Conservation (phyloP, 1,140 invertebrate genomes). For the Caenorhabditis latens region DNA sequence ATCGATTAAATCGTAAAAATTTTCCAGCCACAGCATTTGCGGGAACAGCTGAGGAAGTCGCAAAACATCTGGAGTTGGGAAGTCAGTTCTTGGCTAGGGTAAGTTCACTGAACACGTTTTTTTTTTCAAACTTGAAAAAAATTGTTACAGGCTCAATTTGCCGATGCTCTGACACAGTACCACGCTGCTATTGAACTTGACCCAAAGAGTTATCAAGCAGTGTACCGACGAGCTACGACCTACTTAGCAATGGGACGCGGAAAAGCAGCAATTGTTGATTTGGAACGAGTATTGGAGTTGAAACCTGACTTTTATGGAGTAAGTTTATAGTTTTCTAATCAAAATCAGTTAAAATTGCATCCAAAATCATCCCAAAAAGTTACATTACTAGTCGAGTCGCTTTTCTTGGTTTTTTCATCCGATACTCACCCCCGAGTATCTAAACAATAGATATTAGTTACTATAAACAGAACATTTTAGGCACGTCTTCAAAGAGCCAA, state of each 20-base stretch:
- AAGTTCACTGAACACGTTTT: not conserved
- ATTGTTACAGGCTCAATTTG: conserved; percentile 84
- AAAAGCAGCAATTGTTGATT: conserved; percentile 92
- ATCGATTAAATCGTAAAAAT: not conserved
- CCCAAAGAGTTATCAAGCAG: conserved; percentile 93
- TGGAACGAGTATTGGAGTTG: conserved; percentile 90
- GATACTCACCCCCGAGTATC: not conserved
- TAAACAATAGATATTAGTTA: not conserved
- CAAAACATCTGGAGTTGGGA: conserved; percentile 92
- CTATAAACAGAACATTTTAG: conserved; percentile 73
- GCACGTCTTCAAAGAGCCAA: conserved; percentile 88
- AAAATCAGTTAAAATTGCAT: too few species aligned
- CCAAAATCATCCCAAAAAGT: too few species aligned
- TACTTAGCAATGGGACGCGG: conserved; percentile 95
- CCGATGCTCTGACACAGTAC: conserved; percentile 96
- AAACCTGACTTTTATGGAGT: conserved; percentile 92
- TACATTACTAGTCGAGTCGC: not conserved
- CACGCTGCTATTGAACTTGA: conserved; percentile 97
- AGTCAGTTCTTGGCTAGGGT: conserved; percentile 87
- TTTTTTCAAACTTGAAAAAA: not conserved
- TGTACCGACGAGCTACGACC: conserved; percentile 87
- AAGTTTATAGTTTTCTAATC: conserved; percentile 69
- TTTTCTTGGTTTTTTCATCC: conserved; percentile 56
- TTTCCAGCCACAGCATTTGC: conserved; percentile 3
- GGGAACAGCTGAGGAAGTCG: conserved; percentile 82